Conservation (phyloP, 2,797 vertebrate species). For the Arvicola amphibius region DNA sequence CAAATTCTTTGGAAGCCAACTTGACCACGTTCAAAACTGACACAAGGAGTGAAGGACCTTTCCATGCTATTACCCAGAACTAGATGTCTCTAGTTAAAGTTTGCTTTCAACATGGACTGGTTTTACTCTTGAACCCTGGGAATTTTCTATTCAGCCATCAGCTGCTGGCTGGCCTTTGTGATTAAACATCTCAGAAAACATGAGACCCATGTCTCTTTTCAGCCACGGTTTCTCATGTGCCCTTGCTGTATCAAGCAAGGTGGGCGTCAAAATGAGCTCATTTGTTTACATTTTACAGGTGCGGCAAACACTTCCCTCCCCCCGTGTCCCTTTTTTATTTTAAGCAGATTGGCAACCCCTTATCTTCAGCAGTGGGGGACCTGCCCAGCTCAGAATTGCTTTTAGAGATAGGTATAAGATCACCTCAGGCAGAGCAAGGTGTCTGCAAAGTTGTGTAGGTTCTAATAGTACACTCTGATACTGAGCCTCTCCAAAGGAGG, state of each 20-base stretch:
- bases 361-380: not conserved
- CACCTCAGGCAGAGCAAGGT: not conserved
- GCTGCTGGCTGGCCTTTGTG: not conserved
- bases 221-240: not conserved
- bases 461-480: not conserved
- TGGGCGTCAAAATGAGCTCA: not conserved
- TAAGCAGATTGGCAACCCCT: not conserved
- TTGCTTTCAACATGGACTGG: constrained; percentile 22
- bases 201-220: not conserved
- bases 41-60: not conserved
- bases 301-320: not conserved
- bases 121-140: not conserved
- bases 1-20: constrained; percentile 30
- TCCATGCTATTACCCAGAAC: constrained; percentile 5
- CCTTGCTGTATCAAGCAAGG: not conserved
- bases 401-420: not conserved
- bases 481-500: not conserved
- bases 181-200: constrained; percentile 26
- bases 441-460: not conserved
- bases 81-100: not conserved
- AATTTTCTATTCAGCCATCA: constrained; percentile 8
- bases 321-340: not conserved
- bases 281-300: not conserved
- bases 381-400: not conserved
- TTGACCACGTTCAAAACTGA: not conserved